phyloP scores from a whole-genome alignment of 2,797 vertebrate genomes.

The Mus spretus region DNA sequence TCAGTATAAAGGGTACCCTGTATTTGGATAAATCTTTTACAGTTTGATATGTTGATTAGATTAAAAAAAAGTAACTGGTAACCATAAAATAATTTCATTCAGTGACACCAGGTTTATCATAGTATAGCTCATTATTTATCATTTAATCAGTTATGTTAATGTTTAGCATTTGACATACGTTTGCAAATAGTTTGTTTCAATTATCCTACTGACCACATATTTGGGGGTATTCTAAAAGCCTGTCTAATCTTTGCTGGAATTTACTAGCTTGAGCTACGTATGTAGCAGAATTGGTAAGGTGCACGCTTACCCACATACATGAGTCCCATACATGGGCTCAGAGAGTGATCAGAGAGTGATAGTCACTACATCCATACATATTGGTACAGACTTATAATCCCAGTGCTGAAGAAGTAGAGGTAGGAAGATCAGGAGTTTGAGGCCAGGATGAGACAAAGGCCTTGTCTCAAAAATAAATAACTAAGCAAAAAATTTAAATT shows the following conservation, averaged over 20 bases:
- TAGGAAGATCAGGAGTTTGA: not conserved
- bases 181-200: not conserved
- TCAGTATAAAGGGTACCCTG: not conserved
- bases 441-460: not conserved
- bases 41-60: not conserved
- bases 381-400: not conserved
- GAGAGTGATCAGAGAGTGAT: not conserved
- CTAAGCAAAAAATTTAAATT: not conserved
- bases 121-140: not conserved
- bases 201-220: not conserved
- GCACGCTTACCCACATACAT: too few species aligned
- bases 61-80: not conserved
- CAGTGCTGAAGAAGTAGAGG: not conserved
- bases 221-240: not conserved
- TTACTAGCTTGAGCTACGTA: not conserved
- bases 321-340: not conserved
- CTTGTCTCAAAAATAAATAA: not conserved
- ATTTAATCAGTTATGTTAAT: not conserved
- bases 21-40: conserved; percentile 6
- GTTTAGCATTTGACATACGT: not conserved
- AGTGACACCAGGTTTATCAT: not conserved
- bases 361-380: not conserved
- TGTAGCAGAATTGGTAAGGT: not conserved
- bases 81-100: not conserved
- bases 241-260: conserved; percentile 1